phyloP scores from a whole-genome alignment of 2,797 vertebrate genomes.

The Meriones psammophilus region DNA sequence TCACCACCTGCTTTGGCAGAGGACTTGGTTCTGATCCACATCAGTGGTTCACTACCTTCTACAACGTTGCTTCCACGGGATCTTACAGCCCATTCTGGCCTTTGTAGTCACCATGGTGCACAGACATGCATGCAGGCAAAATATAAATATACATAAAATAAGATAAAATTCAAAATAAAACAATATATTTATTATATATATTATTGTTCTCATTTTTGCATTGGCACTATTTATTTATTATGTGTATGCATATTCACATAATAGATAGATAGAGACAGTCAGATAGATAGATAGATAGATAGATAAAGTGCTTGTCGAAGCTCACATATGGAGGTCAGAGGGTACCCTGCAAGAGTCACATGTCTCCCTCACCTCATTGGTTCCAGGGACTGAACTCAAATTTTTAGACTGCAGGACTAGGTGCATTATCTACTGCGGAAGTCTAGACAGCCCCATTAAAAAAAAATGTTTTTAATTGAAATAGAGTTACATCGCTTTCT shows the following conservation, averaged over 20 bases:
- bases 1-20: background rate
- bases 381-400: background rate
- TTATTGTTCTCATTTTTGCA: background rate
- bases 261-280: too few species aligned
- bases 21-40: background rate
- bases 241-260: too few species aligned
- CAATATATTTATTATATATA: background rate
- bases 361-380: background rate
- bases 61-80: background rate
- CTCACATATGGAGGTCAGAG: background rate
- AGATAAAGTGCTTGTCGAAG: background rate
- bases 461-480: background rate
- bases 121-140: background rate
- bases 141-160: background rate
- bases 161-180: background rate
- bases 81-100: background rate
- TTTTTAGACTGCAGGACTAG: background rate
- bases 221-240: background rate
- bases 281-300: too few species aligned
- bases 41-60: background rate
- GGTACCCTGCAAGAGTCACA: background rate
- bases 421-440: background rate
- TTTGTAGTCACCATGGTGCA: background rate
- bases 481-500: background rate
- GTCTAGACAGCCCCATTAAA: background rate